These are phyloP conservation scores for Bovichtus diacanthus DNA, from an alignment of 2,797 vertebrate genomes.

Conservation along the genomic window DNA sequence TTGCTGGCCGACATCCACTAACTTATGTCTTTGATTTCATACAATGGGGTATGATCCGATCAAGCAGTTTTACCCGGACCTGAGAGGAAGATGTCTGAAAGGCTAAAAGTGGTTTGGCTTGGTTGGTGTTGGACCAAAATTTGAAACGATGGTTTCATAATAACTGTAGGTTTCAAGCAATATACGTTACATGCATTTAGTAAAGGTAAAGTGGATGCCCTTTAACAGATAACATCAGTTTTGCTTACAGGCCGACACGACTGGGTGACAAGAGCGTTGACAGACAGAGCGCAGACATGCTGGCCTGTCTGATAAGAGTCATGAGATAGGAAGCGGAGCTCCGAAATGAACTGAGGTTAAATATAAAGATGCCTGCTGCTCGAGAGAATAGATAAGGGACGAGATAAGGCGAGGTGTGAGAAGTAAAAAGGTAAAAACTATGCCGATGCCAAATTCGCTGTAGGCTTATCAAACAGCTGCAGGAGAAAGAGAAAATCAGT, in stretches of 20 bases:
- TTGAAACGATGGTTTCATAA: too few relatives aligned
- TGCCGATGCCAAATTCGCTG: conserved; percentile 22
- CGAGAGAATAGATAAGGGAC: conserved; percentile 8
- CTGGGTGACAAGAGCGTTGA: conserved; percentile 5
- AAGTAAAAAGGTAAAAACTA: conserved; percentile 24
- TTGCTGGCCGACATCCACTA: conserved; percentile 37
- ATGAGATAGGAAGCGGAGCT: conserved; percentile 40
- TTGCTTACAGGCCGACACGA: not conserved
- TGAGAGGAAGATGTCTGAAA: not conserved
- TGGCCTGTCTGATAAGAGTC: conserved; percentile 52
- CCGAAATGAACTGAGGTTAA: conserved; percentile 52
- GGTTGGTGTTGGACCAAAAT: not conserved
- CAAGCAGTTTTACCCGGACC: not conserved
- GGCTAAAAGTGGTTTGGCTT: not conserved
- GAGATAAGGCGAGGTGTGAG: conserved; percentile 50
- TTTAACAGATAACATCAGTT: conserved; percentile 33
- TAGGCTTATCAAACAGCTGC: conserved; percentile 1
- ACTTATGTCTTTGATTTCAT: conserved; percentile 34
- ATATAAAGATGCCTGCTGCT: conserved; percentile 37
- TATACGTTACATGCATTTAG: not conserved
- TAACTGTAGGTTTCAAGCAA: not conserved
- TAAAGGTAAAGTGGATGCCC: not conserved
- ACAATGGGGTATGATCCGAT: conserved; percentile 17
- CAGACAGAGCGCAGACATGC: conserved; percentile 25
- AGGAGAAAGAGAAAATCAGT: conserved; percentile 8